Evolutionary conservation across 2,797 vertebrate genomes (phyloP).

Genomic region (Acrossocheilus wenchowensis): DNA sequence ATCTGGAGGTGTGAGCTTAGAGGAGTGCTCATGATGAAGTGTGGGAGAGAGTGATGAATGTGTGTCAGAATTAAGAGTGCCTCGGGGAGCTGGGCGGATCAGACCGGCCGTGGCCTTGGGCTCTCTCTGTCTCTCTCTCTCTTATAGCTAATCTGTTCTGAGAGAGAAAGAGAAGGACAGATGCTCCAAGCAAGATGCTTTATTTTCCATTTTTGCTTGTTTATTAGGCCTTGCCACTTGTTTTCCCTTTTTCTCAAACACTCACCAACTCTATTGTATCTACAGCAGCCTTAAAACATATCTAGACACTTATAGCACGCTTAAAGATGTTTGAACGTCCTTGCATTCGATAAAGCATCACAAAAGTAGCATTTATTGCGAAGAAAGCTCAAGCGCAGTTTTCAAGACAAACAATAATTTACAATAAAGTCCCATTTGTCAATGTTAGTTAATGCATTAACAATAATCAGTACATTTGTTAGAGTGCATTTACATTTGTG

Average conservation of each 20-base stretch:
- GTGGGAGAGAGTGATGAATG: constrained; percentile 57
- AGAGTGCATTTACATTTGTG: not conserved
- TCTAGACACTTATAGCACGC: not conserved
- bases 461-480: not conserved
- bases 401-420: not conserved
- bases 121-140: constrained; percentile 41
- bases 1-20: constrained; percentile 43
- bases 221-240: constrained; percentile 9
- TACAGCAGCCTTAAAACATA: not conserved
- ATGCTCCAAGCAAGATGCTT: constrained; percentile 1
- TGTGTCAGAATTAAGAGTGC: constrained; percentile 54
- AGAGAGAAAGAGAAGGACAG: constrained; percentile 27
- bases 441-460: not conserved
- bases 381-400: not conserved
- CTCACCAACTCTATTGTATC: not conserved
- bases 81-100: constrained; percentile 51
- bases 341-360: not conserved
- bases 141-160: constrained; percentile 41
- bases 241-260: not conserved
- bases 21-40: constrained; percentile 55
- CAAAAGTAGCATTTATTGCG: not conserved
- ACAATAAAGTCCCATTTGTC: not conserved
- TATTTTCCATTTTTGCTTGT: constrained; percentile 28
- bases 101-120: constrained; percentile 42
- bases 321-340: not conserved